phyloP scores from a whole-genome alignment of 2,888 invertebrate genomes.

The Andrena dorsata region DNA sequence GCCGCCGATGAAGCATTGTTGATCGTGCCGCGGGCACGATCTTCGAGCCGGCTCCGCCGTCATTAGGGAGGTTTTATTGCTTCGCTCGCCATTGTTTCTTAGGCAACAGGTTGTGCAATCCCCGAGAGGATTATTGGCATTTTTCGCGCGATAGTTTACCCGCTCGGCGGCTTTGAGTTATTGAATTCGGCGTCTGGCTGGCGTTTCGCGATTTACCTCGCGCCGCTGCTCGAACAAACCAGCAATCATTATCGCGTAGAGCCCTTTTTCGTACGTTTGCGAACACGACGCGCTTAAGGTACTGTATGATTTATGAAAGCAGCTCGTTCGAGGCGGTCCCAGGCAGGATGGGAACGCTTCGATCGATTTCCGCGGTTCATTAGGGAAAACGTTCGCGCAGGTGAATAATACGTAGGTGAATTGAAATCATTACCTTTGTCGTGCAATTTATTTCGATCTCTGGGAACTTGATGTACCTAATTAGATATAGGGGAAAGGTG shows the following conservation, averaged over 20 bases:
- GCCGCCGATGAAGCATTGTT: conserved; percentile 41
- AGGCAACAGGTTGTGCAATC: conserved; percentile 54
- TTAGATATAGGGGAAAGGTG: no score
- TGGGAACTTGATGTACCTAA: background rate
- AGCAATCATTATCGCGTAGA: conserved; percentile 21
- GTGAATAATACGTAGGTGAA: conserved; percentile 26
- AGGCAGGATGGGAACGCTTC: conserved; percentile 27
- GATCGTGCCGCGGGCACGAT: conserved; percentile 32
- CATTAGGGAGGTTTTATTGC: conserved; percentile 52
- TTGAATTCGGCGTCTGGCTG: conserved; percentile 51
- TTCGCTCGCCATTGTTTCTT: conserved; percentile 59
- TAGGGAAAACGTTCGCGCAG: conserved; percentile 9
- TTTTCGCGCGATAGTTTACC: conserved; percentile 52
- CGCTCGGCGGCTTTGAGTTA: conserved; percentile 54
- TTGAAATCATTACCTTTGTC: conserved; percentile 29
- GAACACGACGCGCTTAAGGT: background rate
- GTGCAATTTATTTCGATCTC: background rate
- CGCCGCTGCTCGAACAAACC: background rate
- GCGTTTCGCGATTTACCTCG: conserved; percentile 17
- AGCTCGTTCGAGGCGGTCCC: background rate
- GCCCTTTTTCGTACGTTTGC: conserved; percentile 11
- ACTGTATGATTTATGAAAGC: conserved; percentile 42
- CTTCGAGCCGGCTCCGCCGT: conserved; percentile 39
- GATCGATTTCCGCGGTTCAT: conserved; percentile 37
- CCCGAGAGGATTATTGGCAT: conserved; percentile 42